Evolutionary conservation across 1,140 invertebrate genomes (phyloP).

Genomic region (Zaprionus gabonicus): DNA sequence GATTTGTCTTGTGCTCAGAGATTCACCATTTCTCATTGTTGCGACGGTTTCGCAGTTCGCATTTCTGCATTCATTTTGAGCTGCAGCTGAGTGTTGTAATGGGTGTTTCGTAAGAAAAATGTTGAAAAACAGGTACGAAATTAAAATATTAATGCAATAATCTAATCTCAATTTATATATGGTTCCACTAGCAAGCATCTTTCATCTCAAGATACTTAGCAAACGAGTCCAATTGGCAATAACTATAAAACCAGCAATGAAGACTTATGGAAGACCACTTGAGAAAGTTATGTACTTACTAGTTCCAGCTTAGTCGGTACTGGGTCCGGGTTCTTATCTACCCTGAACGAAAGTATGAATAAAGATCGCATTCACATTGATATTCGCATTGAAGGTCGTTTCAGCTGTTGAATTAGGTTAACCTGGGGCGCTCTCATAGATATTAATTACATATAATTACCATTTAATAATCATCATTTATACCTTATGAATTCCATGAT

Average conservation of each 20-base stretch:
- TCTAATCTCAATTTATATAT: slow-evolving; percentile 9
- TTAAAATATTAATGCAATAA: slow-evolving; percentile 1
- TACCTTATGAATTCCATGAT: not conserved
- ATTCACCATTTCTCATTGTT: slow-evolving; percentile 36
- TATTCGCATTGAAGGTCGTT: not conserved
- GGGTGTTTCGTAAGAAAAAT: slow-evolving; percentile 1
- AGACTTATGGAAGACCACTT: not conserved
- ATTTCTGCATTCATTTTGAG: slow-evolving; percentile 70
- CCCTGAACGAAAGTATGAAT: not conserved
- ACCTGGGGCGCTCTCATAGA: not conserved
- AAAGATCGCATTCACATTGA: not conserved
- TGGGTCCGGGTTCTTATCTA: not conserved
- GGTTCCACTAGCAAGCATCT: not conserved
- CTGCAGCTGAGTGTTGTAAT: slow-evolving; percentile 1
- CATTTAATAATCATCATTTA: not conserved
- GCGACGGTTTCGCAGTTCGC: slow-evolving; percentile 37
- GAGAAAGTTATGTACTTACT: not conserved
- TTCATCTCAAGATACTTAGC: not conserved
- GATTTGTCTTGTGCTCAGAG: slow-evolving; percentile 54
- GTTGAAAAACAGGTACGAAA: slow-evolving; percentile 1
- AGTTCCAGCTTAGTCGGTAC: not conserved
- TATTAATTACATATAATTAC: not conserved
- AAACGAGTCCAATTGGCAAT: slow-evolving; percentile 1
- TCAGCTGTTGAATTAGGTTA: not conserved
- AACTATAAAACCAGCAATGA: not conserved